phyloP scores from a whole-genome alignment of 2,888 invertebrate species.

The Hemithea aestivaria region DNA sequence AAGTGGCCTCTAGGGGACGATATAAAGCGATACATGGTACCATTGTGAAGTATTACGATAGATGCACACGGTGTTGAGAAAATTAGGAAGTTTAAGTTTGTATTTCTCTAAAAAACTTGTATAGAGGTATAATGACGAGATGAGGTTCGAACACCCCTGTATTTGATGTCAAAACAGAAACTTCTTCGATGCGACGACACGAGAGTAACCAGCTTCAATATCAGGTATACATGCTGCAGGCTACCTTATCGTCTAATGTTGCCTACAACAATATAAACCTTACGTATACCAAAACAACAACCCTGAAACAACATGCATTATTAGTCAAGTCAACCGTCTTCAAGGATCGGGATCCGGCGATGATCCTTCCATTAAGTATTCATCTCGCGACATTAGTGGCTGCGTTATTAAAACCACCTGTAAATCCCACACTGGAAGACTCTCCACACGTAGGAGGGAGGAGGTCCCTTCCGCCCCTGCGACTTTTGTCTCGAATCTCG shows the following conservation, averaged over 20 bases:
- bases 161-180: too few species aligned
- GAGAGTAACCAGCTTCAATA: too few species aligned
- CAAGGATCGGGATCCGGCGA: constrained; percentile 45
- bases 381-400: constrained; percentile 75
- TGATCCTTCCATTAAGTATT: constrained; percentile 76
- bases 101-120: too few species aligned
- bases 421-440: constrained; percentile 64
- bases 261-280: background rate
- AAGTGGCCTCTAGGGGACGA: constrained; percentile 30
- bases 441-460: constrained; percentile 60
- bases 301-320: constrained; percentile 41
- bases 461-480: constrained; percentile 65
- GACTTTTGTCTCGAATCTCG: constrained; percentile 79
- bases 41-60: constrained; percentile 22
- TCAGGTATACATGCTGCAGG: too few species aligned
- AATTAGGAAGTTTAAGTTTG: too few species aligned
- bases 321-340: constrained; percentile 45
- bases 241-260: too few species aligned
- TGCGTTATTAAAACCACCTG: constrained; percentile 79
- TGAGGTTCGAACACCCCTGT: too few species aligned
- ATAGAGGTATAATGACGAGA: too few species aligned
- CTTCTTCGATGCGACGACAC: too few species aligned
- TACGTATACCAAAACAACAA: constrained; percentile 15
- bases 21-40: constrained; percentile 16
- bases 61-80: background rate